Evolutionary conservation across 2,888 invertebrate species (phyloP).

Genomic region (Trichogramma evanescens): DNA sequence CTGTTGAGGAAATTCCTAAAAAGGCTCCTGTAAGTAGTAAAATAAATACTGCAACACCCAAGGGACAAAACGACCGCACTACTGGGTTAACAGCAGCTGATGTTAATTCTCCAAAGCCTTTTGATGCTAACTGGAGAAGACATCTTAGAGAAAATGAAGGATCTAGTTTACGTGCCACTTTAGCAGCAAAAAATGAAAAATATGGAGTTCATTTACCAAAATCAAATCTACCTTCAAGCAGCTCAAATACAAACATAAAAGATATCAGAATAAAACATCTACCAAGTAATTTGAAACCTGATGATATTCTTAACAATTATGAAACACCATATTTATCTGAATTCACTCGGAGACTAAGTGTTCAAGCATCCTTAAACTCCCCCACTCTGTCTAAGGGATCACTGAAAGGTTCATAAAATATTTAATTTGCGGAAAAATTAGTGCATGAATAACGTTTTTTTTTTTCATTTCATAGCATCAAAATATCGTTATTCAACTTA

Average conservation of each 20-base stretch:
- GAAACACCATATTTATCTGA: conserved; percentile 67
- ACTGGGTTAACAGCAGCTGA: conserved; percentile 23
- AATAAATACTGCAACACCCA: conserved; percentile 26
- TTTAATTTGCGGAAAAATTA: neutral
- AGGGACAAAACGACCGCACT: conserved; percentile 24
- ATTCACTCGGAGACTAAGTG: conserved; percentile 57
- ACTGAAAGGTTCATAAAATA: conserved; percentile 30
- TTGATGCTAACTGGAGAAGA: conserved; percentile 28
- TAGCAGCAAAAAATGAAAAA: conserved; percentile 29
- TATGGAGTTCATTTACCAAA: conserved; percentile 33
- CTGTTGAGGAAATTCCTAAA: conserved; percentile 37
- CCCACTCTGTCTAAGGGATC: conserved; percentile 30
- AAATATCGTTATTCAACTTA: conserved; percentile 27
- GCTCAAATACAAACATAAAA: conserved; percentile 29
- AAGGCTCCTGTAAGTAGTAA: conserved; percentile 21
- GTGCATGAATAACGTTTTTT: neutral
- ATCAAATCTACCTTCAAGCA: conserved; percentile 27
- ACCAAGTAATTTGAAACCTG: conserved; percentile 22
- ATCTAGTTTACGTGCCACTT: conserved; percentile 1
- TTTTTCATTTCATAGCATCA: conserved; percentile 25
- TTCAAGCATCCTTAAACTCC: conserved; percentile 30
- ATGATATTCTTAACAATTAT: conserved; percentile 45
- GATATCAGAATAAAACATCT: conserved; percentile 17
- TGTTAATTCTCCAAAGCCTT: conserved; percentile 25
- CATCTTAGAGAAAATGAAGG: conserved; percentile 6